These are phyloP conservation scores for Lepisosteus osseus DNA, from an alignment of 2,113 vertebrate genomes.

Conservation along the genomic window DNA sequence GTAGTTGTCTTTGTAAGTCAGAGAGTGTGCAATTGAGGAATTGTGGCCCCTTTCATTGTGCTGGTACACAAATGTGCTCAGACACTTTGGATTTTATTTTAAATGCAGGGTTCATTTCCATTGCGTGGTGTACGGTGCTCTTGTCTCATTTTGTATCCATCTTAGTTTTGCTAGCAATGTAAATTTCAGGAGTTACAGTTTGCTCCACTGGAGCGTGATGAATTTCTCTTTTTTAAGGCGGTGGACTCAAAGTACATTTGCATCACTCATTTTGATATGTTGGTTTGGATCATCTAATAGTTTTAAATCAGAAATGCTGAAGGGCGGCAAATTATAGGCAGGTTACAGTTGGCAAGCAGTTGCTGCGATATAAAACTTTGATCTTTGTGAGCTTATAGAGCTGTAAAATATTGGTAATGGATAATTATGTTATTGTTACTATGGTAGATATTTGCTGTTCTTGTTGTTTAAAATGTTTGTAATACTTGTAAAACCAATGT, in stretches of 20 bases:
- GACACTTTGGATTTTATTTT: slow-evolving; percentile 25
- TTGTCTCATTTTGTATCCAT: slow-evolving; percentile 6
- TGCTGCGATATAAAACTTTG: too few relatives aligned
- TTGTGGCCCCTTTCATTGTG: too few relatives aligned
- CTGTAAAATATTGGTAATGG: too few relatives aligned
- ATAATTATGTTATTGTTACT: too few relatives aligned
- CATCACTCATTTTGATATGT: neutral
- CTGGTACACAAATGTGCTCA: slow-evolving; percentile 18
- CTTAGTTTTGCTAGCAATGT: neutral
- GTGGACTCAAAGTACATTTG: neutral
- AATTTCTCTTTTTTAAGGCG: neutral
- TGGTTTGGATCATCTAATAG: neutral
- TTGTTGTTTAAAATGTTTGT: too few relatives aligned
- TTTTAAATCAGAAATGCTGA: neutral
- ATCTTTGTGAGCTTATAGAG: neutral
- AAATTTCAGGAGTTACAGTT: neutral
- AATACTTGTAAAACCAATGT: too few relatives aligned
- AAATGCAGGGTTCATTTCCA: neutral
- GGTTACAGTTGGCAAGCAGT: neutral
- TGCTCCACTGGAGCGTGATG: slow-evolving; percentile 2
- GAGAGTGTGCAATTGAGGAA: too few relatives aligned
- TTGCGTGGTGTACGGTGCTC: slow-evolving; percentile 11
- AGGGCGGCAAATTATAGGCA: neutral
- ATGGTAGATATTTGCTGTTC: too few relatives aligned
- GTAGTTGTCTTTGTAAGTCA: too few relatives aligned